These are phyloP conservation scores for Steatocranus sp. DNA, from an alignment of 2,797 vertebrate genomes.

Conservation along the genomic window DNA sequence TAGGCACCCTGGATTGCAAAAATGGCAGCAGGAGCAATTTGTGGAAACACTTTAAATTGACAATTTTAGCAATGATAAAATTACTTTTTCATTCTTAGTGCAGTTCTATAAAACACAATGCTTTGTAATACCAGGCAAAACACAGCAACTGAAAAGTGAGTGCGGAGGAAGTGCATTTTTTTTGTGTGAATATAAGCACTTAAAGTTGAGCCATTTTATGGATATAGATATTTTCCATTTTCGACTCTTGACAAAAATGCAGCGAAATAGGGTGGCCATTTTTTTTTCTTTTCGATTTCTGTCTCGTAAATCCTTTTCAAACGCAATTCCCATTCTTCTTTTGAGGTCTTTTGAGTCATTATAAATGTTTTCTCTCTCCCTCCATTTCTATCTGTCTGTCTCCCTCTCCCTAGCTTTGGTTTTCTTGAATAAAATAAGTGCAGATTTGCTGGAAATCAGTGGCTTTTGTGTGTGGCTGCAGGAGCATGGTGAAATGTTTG, in stretches of 20 bases:
- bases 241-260: slow-evolving; percentile 61
- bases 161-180: slow-evolving; percentile 15
- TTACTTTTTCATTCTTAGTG: slow-evolving; percentile 21
- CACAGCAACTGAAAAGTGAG: slow-evolving; percentile 24
- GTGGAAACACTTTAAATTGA: slow-evolving; percentile 42
- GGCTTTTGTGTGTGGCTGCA: slow-evolving; percentile 98
- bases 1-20: slow-evolving; percentile 38
- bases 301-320: slow-evolving; percentile 67
- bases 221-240: slow-evolving; percentile 70
- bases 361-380: slow-evolving; percentile 74
- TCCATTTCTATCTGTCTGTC: slow-evolving; percentile 40
- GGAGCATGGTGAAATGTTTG: slow-evolving; percentile 99
- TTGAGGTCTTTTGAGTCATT: slow-evolving; percentile 82
- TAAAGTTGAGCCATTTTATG: slow-evolving; percentile 52
- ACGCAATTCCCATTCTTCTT: slow-evolving; percentile 72
- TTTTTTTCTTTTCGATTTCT: slow-evolving; percentile 57
- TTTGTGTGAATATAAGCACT: slow-evolving; percentile 44
- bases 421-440: slow-evolving; percentile 99
- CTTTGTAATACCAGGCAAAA: slow-evolving; percentile 13
- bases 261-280: slow-evolving; percentile 63
- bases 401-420: slow-evolving; percentile 72
- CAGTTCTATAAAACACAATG: slow-evolving; percentile 33
- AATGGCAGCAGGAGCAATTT: slow-evolving; percentile 43
- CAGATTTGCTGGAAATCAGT: slow-evolving; percentile 99
- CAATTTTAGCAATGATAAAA: slow-evolving; percentile 46